Evolutionary conservation across 2,888 invertebrate genomes (phyloP), one percentile per base, ranked within the genome.

Genomic region (Morpho achilles): DNA sequence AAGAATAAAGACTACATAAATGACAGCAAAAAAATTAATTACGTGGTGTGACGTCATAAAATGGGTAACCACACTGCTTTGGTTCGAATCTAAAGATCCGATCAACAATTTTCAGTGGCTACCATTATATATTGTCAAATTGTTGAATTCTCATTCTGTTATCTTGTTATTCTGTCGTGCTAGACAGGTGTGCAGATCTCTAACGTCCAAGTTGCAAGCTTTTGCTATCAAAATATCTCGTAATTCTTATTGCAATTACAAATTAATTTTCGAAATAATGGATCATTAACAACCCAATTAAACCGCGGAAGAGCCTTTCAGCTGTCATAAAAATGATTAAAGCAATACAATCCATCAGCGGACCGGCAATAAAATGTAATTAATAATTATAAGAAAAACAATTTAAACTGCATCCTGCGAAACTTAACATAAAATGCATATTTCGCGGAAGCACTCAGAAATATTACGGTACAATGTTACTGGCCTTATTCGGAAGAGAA

Each of bases 321-420:
- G 41, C 43, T 50, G 55, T 44, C 55, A 44, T 50, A 39, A 50
- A 39, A 50, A 42, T 32, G 42, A 43, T 49, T 48, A 55, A 44
- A 55, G 40, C 49, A 50, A 42, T 49, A 49, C 49, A 48, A 54
- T 55, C 49, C 55, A 55, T 55, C 55, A 49, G 39, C 43, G 48
- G n/a, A 22, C 7, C 9, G 9, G 23, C 32, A 43, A 49, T 55
- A 48, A 55, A 55, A 42, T 48, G 42, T 22, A 55, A 54, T 43
- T 54, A 54, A 48, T 42, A 43, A 22, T 46, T 40, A 42, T 23
- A 43, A 44, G 44, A 55, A 55, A 43, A 8, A 44, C 10, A 49
- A 55, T 49, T 10, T 43, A 55, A 49, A 54, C 47, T n/a, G 45
- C 41, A 41, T 53, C 53, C 53, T 53, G 45, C 8, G 32, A 9